phyloP scores from a whole-genome alignment of 2,888 invertebrate genomes.

The Machimus atricapillus region DNA sequence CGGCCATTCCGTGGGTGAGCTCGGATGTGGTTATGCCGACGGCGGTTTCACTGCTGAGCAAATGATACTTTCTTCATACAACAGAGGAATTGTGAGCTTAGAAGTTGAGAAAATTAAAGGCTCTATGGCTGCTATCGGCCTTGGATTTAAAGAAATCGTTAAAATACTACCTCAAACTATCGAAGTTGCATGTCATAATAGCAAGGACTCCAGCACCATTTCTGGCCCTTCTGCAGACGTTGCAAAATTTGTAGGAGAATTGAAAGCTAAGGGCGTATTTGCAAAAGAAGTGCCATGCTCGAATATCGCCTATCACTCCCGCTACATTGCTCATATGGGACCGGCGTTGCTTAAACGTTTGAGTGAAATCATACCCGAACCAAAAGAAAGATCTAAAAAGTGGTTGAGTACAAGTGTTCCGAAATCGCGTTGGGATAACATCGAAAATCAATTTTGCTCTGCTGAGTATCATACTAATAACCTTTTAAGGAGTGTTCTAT shows the following conservation, averaged over 20 bases:
- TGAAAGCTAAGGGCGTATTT: slow-evolving; percentile 77
- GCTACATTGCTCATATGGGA: slow-evolving; percentile 77
- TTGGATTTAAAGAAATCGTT: slow-evolving; percentile 67
- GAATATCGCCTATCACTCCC: slow-evolving; percentile 89
- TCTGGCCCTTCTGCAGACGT: slow-evolving; percentile 82
- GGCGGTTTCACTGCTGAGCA: slow-evolving; percentile 88
- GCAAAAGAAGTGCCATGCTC: slow-evolving; percentile 84
- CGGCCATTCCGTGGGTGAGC: slow-evolving; percentile 93
- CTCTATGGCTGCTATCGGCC: slow-evolving; percentile 88
- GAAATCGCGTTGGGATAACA: slow-evolving; percentile 72
- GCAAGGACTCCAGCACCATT: slow-evolving; percentile 83
- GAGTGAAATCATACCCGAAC: slow-evolving; percentile 69
- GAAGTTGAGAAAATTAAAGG: slow-evolving; percentile 76
- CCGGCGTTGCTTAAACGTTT: slow-evolving; percentile 72
- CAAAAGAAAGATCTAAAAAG: slow-evolving; percentile 72
- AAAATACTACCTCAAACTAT: slow-evolving; percentile 76
- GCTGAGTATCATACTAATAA: slow-evolving; percentile 92
- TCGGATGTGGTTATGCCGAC: slow-evolving; percentile 95
- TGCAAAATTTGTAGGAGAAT: slow-evolving; percentile 69
- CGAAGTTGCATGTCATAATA: slow-evolving; percentile 88
- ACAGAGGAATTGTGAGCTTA: slow-evolving; percentile 77
- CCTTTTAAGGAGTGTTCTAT: slow-evolving; percentile 67
- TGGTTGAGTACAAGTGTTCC: slow-evolving; percentile 91
- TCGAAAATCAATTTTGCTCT: slow-evolving; percentile 70
- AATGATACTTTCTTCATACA: slow-evolving; percentile 84